A percentile compares a stretch with the other conserved stretches of the same genome.
These are phyloP conservation scores for Drosophila prostipennis DNA, from an alignment of 2,888 invertebrate genomes.

Conservation along the genomic window DNA sequence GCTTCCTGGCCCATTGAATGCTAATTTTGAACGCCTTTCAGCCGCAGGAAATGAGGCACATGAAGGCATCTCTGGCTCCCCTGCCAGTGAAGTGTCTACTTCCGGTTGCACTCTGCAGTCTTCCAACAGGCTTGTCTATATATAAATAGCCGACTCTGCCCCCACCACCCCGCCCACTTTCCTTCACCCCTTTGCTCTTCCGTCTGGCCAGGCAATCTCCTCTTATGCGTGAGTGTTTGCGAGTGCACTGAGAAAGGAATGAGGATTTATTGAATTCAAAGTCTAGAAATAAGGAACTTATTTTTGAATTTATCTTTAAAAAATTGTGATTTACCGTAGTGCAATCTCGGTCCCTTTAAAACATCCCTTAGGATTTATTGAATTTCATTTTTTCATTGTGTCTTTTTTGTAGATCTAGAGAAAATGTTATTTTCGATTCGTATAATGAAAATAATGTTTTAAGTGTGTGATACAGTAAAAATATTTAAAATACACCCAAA, in stretches of 20 bases:
- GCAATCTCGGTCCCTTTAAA: too few relatives aligned
- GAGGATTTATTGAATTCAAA: too few relatives aligned
- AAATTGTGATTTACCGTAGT: too few relatives aligned
- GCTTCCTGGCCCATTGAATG: constrained; percentile 44
- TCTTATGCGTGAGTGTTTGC: constrained; percentile 15
- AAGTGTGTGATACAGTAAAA: too few relatives aligned
- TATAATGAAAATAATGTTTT: too few relatives aligned
- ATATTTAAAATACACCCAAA: too few relatives aligned
- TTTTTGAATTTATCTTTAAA: not conserved
- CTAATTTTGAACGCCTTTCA: constrained; percentile 63
- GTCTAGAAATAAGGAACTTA: too few relatives aligned
- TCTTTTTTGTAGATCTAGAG: too few relatives aligned
- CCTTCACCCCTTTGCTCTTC: not conserved
- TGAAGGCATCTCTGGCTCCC: constrained; percentile 45
- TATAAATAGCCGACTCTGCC: constrained; percentile 54
- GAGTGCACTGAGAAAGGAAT: constrained; percentile 8
- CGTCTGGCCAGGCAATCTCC: constrained; percentile 8
- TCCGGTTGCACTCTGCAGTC: constrained; percentile 60
- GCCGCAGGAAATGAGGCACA: constrained; percentile 58
- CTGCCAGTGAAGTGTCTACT: constrained; percentile 51
- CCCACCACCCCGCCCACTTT: not conserved
- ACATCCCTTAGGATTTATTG: too few relatives aligned
- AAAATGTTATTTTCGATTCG: too few relatives aligned
- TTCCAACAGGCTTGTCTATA: constrained; percentile 57
- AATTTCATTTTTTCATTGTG: too few relatives aligned